phyloP scores from a whole-genome alignment of 2,113 vertebrate species.

The Erythrolamprus reginae region DNA sequence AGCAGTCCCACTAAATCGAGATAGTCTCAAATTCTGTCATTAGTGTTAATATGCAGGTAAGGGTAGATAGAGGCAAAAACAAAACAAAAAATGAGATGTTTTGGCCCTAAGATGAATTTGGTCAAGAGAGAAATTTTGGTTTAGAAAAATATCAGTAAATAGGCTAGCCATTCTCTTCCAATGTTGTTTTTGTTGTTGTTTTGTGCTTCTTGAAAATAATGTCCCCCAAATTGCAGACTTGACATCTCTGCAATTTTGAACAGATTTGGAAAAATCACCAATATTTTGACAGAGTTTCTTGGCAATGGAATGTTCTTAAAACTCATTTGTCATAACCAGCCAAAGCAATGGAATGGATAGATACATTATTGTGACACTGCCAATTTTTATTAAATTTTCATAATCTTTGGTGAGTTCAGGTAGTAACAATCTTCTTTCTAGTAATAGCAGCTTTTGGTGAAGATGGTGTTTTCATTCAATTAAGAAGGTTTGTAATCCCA shows the following conservation, averaged over 20 bases:
- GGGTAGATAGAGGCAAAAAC: background rate
- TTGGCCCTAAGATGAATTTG: background rate
- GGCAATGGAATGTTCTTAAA: slow-evolving; percentile 69
- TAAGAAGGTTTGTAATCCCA: slow-evolving; percentile 10
- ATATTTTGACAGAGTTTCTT: slow-evolving; percentile 71
- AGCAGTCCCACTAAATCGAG: background rate
- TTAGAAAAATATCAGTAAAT: slow-evolving; percentile 24
- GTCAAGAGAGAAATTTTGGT: background rate
- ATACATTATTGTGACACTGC: slow-evolving; percentile 55
- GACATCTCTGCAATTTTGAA: slow-evolving; percentile 69
- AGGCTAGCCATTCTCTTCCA: slow-evolving; percentile 39
- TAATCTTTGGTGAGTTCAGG: slow-evolving; percentile 48
- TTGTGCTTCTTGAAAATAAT: slow-evolving; percentile 66
- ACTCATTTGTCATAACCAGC: slow-evolving; percentile 70
- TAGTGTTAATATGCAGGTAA: background rate
- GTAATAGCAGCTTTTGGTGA: slow-evolving; percentile 27
- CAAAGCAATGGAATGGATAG: slow-evolving; percentile 62
- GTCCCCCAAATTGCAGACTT: slow-evolving; percentile 67
- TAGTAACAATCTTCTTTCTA: slow-evolving; percentile 46
- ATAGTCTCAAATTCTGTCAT: background rate
- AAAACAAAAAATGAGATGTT: background rate
- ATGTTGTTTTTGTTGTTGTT: slow-evolving; percentile 60
- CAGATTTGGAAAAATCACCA: slow-evolving; percentile 69
- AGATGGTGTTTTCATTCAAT: slow-evolving; percentile 2
- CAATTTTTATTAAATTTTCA: slow-evolving; percentile 60